These are phyloP conservation scores for Stegostoma tigrinum DNA, from an alignment of 2,113 vertebrate genomes.

Conservation along the genomic window DNA sequence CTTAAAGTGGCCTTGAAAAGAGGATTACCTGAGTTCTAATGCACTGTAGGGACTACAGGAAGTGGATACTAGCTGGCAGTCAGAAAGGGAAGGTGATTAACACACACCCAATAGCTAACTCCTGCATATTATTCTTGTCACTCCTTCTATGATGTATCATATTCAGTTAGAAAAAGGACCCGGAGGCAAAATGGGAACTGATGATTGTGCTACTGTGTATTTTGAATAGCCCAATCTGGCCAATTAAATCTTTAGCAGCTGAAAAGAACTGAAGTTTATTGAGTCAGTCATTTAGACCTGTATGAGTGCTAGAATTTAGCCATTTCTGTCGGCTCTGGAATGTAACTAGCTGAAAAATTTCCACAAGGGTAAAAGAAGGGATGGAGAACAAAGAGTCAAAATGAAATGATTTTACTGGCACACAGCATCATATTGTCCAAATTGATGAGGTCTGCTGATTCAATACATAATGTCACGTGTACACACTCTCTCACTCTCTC, in stretches of 20 bases:
- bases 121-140: conserved; percentile 4
- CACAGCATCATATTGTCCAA: background rate
- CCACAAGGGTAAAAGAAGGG: background rate
- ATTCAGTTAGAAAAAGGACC: background rate
- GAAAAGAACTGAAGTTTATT: conserved; percentile 11
- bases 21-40: conserved; percentile 11
- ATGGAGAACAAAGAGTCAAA: background rate
- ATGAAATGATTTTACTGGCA: background rate
- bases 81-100: conserved; percentile 18
- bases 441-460: background rate
- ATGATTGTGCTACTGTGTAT: background rate
- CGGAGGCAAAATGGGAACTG: background rate
- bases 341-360: background rate
- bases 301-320: background rate
- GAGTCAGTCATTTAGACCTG: background rate
- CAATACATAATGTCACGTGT: too few species aligned
- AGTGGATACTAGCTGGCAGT: background rate
- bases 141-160: too few species aligned
- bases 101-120: background rate
- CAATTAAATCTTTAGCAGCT: background rate
- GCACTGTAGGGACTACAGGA: background rate
- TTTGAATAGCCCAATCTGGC: background rate
- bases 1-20: conserved; percentile 25
- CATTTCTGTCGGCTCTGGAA: background rate
- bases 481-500: too few species aligned